Evolutionary conservation across 2,113 vertebrate genomes (phyloP), one percentile per base, ranked within the genome.

Genomic region (Sigmodon hispidus): DNA sequence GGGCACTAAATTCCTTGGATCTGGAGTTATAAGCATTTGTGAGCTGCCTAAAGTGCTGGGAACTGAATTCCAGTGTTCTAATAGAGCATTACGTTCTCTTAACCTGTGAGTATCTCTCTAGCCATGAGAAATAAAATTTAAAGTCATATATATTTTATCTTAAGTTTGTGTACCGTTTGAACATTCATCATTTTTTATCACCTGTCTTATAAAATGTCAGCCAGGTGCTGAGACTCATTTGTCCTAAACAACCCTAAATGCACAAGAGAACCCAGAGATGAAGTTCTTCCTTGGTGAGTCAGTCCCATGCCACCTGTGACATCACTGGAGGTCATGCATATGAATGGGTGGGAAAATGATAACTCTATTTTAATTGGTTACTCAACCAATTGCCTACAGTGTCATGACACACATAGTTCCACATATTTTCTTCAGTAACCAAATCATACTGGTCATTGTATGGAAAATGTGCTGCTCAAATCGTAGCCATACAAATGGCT

Each of bases 281-380:
- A 80, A 57, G 43, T 81, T 92, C 59, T 9, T 59, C 63, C 10
- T 19, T 55, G 73, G 75, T 55, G 57, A 65, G 21, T 72, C 89
- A 85, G 94, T 87, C 36, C 65, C 34, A 50, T 34, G 3, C 31
- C 59, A 76, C 50, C 84, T 93, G 17, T 45, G 52, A 92, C 61
- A 34, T 79, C 76, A 90, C 36, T 31, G 81, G 40, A 76, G 29
- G 29, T 7, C 67, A 79, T 87, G 12, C 40, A 83, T 57, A 73
- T 34, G 36, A 12, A 63, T 77, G 17, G 12, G 0, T 48, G 43
- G 6, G 45, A 86, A 73, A 89, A 67, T 34, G 21, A 91, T 69
- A 31, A 81, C 77, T 87, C 24, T 24, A 17, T 93, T 94, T 96
- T 83, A 75, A 45, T 55, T 94, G 89, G 84, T 93, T 80, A 80